A percentile compares a stretch with the other conserved stretches of the same genome.
Evolutionary conservation across 2,888 invertebrate genomes (phyloP).

Genomic region (Rhogogaster chlorosoma): DNA sequence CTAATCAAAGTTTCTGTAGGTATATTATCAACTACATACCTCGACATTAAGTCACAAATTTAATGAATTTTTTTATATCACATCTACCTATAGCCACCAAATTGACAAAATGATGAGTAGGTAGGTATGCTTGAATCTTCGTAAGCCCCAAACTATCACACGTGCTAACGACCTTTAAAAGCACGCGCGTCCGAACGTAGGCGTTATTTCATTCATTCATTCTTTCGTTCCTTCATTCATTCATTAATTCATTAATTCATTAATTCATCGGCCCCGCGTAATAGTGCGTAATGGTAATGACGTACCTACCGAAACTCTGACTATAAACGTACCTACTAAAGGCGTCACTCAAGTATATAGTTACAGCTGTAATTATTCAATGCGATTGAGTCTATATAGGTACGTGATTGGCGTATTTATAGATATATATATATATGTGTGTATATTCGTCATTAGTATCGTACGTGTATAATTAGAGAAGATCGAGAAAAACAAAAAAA

Average conservation of each 20-base stretch:
- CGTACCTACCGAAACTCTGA: constrained; percentile 7
- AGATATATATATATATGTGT: not conserved
- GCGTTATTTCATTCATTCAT: constrained; percentile 33
- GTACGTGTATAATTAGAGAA: no score
- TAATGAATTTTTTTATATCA: not conserved
- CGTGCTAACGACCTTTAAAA: constrained; percentile 53
- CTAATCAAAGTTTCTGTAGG: no score
- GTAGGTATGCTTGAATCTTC: not conserved
- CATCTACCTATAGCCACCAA: not conserved
- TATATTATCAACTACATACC: no score
- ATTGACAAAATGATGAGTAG: not conserved
- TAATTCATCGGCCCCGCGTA: not conserved
- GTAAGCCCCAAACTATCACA: constrained; percentile 18
- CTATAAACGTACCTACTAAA: not conserved
- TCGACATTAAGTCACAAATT: no score
- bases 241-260: not conserved
- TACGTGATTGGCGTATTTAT: not conserved
- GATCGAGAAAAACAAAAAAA: no score
- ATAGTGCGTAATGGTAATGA: constrained; percentile 37
- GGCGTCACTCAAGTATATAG: not conserved
- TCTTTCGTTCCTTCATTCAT: constrained; percentile 1
- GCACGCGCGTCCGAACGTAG: constrained; percentile 27
- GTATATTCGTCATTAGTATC: no score
- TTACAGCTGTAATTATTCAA: not conserved
- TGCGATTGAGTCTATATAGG: not conserved